These are phyloP conservation scores for Drosophila bunnanda DNA, from an alignment of 2,888 invertebrate species.

Conservation along the genomic window DNA sequence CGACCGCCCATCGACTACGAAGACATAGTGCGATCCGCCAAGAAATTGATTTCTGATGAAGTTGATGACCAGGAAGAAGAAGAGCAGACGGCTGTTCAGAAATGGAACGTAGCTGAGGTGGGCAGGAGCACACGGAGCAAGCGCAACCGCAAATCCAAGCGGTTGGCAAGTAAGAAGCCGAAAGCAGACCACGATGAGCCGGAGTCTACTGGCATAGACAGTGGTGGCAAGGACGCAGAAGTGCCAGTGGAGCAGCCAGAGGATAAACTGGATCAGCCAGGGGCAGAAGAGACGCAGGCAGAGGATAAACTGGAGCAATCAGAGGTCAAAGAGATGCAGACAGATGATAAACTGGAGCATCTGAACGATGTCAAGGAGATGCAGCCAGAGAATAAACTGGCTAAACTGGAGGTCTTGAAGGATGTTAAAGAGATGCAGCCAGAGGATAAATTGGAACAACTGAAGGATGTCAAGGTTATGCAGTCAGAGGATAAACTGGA, in stretches of 20 bases:
- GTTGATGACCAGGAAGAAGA: slow-evolving; percentile 4
- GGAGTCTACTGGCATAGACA: not conserved
- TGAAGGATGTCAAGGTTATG: not conserved
- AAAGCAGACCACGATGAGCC: slow-evolving; percentile 1
- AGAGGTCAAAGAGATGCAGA: not conserved
- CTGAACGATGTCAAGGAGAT: not conserved
- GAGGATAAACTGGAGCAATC: not conserved
- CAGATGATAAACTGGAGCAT: not conserved
- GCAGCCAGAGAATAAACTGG: not conserved
- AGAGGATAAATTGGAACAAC: not conserved
- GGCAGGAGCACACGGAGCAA: slow-evolving; percentile 74
- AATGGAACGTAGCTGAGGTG: slow-evolving; percentile 75
- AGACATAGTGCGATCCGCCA: slow-evolving; percentile 69
- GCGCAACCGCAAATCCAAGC: slow-evolving; percentile 63
- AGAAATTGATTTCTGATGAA: slow-evolving; percentile 22
- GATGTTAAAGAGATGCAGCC: not conserved
- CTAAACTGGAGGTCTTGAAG: too few species aligned
- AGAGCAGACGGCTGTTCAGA: slow-evolving; percentile 43
- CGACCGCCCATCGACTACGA: slow-evolving; percentile 80
- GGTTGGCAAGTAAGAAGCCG: slow-evolving; percentile 10
- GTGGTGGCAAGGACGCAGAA: not conserved
- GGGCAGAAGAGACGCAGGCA: not conserved
- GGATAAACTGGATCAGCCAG: not conserved
- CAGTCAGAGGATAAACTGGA: not conserved
- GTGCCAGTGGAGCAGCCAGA: not conserved